Evolutionary conservation across 2,888 invertebrate species (phyloP), one percentile per base, ranked within the genome.

Genomic region (Desoria tigrina): DNA sequence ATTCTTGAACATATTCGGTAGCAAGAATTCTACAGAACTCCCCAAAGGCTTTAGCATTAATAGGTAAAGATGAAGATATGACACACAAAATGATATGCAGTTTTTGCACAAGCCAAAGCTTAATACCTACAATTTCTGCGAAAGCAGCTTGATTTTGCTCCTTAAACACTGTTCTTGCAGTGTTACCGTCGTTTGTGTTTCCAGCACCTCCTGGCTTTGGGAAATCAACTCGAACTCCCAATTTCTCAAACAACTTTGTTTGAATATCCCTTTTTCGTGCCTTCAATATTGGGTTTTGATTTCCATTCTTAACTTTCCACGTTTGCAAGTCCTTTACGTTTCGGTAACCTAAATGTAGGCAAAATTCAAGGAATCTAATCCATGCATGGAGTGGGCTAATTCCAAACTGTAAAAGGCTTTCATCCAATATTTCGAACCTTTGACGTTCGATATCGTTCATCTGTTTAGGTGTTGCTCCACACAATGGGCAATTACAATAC

Each of bases 141-240:
- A 49, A 49, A 49, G 49, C 21, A 7, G 11, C 11, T 11, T 49
- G 49, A 7, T 49, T 7, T 11, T 7, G 7, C 9, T 11, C 14
- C 11, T 14, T 39, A 49, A 49, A 49, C 18, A 7, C 49, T n/a
- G n/a, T 7, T 49, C 49, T 49, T 7, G 49, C 49, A 11, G 49
- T 49, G 21, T 49, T 49, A n/a, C 49, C 49, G 21, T 49, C 49
- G 21, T 49, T 49, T n/a, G 11, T 11, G 7, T 14, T 49, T 49
- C 49, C 49, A 49, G n/a, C 7, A 11, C 49, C 49, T 14, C 49
- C 49, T n/a, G 49, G 11, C 18, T 18, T 49, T 16, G 18, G 11
- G 18, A 49, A 49, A 18, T 49, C 49, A 49, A 49, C 49, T 49
- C 49, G 11, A n/a, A 49, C 7, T 18, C 49, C 49, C 11, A 49